Evolutionary conservation across 2,888 invertebrate genomes (phyloP).

Genomic region (Drosophila demipolita): DNA sequence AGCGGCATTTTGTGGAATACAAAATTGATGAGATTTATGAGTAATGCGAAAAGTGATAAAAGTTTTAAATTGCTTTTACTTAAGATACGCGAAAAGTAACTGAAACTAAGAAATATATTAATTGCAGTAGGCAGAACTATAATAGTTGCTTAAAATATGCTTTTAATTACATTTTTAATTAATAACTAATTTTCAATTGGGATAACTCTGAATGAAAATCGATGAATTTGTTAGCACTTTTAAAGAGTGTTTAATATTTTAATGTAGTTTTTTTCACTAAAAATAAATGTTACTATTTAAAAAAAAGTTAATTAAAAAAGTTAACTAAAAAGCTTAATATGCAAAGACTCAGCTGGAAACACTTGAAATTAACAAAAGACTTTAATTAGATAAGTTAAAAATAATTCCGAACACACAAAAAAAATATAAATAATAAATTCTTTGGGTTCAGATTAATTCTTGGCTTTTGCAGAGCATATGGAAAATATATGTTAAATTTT

Average conservation of each 20-base stretch:
- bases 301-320: neutral
- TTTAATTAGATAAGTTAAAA: neutral
- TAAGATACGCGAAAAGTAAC: neutral
- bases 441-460: neutral
- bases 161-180: neutral
- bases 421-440: neutral
- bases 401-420: neutral
- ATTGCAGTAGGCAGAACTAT: neutral
- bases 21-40: neutral
- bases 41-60: neutral
- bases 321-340: neutral
- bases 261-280: neutral
- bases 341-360: neutral
- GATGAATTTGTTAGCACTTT: neutral
- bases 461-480: neutral
- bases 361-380: neutral
- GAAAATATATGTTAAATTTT: neutral
- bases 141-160: neutral
- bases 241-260: neutral
- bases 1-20: constrained; percentile 2
- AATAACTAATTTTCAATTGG: neutral
- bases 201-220: neutral
- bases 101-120: neutral
- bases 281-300: neutral
- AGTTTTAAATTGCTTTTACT: neutral